phyloP scores from a whole-genome alignment of 2,888 invertebrate genomes.

The Lasioglossum marginatum region DNA sequence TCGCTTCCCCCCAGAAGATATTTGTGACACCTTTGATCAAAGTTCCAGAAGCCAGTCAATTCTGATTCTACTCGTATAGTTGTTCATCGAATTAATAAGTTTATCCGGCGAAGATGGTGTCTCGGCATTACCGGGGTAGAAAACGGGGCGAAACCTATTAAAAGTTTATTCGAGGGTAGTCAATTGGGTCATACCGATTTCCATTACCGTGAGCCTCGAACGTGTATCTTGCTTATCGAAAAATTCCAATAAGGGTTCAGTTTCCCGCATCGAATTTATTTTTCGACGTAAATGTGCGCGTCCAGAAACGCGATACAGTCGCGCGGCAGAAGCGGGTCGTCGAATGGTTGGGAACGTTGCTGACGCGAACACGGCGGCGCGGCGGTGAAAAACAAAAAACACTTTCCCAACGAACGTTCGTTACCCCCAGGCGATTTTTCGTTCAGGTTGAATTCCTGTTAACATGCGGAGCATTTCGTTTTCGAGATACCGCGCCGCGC shows the following conservation, averaged over 20 bases:
- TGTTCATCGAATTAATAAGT: neutral
- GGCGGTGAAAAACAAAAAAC: neutral
- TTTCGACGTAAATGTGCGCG: neutral
- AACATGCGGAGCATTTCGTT: neutral
- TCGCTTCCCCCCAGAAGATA: neutral
- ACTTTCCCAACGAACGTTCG: constrained; percentile 12
- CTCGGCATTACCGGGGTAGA: neutral
- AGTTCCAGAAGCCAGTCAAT: neutral
- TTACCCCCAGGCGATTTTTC: neutral
- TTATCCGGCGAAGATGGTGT: neutral
- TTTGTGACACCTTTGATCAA: neutral
- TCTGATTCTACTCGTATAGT: neutral
- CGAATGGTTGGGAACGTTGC: neutral
- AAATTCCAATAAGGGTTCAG: constrained; percentile 13
- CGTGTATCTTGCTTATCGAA: constrained; percentile 20
- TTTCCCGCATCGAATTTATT: neutral
- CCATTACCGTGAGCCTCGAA: constrained; percentile 1
- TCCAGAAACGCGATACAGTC: neutral
- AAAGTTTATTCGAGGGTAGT: constrained; percentile 18
- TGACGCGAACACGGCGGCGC: neutral
- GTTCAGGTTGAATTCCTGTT: neutral
- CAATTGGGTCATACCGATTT: constrained; percentile 18
- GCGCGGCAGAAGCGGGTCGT: neutral
- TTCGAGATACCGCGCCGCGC: constrained; percentile 2
- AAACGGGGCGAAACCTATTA: constrained; percentile 8